These are phyloP conservation scores for Chaetodon trifasciatus DNA, from an alignment of 2,797 vertebrate genomes.

Conservation along the genomic window DNA sequence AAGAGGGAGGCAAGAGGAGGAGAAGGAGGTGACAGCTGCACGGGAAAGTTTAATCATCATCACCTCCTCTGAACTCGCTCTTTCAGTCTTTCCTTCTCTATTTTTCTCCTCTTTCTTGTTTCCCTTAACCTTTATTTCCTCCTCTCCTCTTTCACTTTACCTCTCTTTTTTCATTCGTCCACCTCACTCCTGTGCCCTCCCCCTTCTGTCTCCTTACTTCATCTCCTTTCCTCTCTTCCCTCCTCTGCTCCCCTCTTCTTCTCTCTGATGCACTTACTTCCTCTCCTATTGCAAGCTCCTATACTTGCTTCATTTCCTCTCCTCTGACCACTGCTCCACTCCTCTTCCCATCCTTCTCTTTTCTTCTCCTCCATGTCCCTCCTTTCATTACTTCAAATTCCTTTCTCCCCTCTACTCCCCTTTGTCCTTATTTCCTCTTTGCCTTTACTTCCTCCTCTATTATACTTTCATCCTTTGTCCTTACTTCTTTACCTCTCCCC, in stretches of 20 bases:
- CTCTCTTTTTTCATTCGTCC: background rate
- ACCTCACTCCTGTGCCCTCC: background rate
- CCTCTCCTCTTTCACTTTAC: background rate
- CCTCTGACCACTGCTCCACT: too few species aligned
- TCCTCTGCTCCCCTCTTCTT: too few species aligned
- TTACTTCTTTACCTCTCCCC: background rate
- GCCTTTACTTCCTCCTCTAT: conserved; percentile 28
- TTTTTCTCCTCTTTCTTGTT: background rate
- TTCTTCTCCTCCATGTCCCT: background rate
- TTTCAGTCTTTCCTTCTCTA: background rate
- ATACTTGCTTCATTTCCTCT: background rate
- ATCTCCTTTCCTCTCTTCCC: background rate
- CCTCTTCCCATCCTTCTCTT: background rate
- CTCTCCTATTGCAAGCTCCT: background rate
- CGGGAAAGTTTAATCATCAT: conserved; percentile 46
- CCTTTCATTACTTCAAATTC: background rate
- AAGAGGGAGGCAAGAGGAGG: conserved; percentile 53
- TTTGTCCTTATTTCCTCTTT: background rate
- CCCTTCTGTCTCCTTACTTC: background rate
- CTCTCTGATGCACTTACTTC: too few species aligned
- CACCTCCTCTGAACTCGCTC: conserved; percentile 53
- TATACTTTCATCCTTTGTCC: too few species aligned
- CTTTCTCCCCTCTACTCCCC: background rate
- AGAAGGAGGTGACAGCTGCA: conserved; percentile 43
- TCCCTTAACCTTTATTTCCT: background rate